Evolutionary conservation across 1,140 invertebrate species (phyloP).

Genomic region (Gonioctena quinquepunctata): DNA sequence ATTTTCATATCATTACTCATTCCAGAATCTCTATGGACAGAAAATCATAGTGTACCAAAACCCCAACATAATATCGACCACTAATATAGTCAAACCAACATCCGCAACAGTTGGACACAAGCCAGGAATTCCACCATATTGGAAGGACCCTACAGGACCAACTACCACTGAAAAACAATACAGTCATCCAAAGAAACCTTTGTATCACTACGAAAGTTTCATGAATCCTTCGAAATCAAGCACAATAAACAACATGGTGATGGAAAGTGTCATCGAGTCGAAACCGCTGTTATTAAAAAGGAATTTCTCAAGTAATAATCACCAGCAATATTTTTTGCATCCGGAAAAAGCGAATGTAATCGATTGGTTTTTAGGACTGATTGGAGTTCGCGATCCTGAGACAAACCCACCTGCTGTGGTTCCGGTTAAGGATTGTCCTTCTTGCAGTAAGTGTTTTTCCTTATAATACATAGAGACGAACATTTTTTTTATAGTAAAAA

Average conservation of each 20-base stretch:
- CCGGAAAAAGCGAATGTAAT: constrained; percentile 30
- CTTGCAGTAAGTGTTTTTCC: constrained; percentile 46
- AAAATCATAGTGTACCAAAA: not conserved
- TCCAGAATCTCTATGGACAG: not conserved
- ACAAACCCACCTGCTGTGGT: constrained; percentile 1
- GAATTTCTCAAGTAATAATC: not conserved
- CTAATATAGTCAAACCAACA: not conserved
- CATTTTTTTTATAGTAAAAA: no score
- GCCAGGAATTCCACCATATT: not conserved
- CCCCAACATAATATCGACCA: not conserved
- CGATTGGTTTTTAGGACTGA: constrained; percentile 46
- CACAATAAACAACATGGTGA: not conserved
- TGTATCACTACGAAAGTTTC: not conserved
- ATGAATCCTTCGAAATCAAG: not conserved
- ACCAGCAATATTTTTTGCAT: not conserved
- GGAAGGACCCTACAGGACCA: not conserved
- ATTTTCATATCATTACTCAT: no score
- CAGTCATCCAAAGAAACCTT: not conserved
- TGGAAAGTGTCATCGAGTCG: not conserved
- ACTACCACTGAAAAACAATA: not conserved
- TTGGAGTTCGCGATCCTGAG: constrained; percentile 33
- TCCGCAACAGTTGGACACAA: not conserved
- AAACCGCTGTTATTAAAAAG: not conserved
- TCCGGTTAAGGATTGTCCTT: constrained; percentile 31
- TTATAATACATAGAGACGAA: no score